Evolutionary conservation across 92 coral and sea anemone genomes (phyloP).

Genomic region (Montipora capitata): DNA sequence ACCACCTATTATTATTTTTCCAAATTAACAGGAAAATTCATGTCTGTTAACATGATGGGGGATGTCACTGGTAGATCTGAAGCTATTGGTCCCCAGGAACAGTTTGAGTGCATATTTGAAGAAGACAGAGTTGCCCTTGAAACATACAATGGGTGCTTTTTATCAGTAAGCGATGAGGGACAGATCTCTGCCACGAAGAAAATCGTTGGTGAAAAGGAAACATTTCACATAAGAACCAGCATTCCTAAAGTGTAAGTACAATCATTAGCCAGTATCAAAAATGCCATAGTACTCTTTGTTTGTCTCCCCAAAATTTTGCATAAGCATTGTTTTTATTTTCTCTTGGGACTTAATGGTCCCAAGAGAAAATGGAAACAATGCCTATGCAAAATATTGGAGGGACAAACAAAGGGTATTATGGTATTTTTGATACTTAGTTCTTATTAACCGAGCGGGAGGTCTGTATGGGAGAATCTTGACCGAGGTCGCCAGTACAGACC

Average conservation of each 20-base stretch:
- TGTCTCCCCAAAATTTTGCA: too few species aligned
- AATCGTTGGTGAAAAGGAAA: slow-evolving; percentile 85
- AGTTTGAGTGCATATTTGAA: slow-evolving; percentile 92
- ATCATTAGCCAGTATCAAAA: too few species aligned
- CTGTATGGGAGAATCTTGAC: too few species aligned
- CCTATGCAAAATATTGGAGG: too few species aligned
- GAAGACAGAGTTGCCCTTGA: slow-evolving; percentile 89
- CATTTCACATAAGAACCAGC: slow-evolving; percentile 88
- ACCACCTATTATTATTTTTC: not conserved
- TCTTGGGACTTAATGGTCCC: too few species aligned
- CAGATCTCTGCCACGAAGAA: slow-evolving; percentile 86
- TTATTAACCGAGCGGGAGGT: too few species aligned
- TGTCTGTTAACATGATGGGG: slow-evolving; percentile 96
- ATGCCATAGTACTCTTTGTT: too few species aligned
- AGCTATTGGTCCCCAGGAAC: slow-evolving; percentile 97
- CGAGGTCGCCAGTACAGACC: too few species aligned
- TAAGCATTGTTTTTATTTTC: too few species aligned
- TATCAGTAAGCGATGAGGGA: slow-evolving; percentile 87
- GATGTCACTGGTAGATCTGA: slow-evolving; percentile 92
- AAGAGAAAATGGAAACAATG: too few species aligned
- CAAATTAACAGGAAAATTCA: slow-evolving; percentile 77
- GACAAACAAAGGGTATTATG: too few species aligned
- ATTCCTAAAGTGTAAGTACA: slow-evolving; percentile 79
- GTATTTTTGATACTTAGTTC: too few species aligned
- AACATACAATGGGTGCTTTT: slow-evolving; percentile 95